Evolutionary conservation across 2,113 vertebrate genomes (phyloP), one percentile per base, ranked within the genome.

Genomic region (Calypte anna): DNA sequence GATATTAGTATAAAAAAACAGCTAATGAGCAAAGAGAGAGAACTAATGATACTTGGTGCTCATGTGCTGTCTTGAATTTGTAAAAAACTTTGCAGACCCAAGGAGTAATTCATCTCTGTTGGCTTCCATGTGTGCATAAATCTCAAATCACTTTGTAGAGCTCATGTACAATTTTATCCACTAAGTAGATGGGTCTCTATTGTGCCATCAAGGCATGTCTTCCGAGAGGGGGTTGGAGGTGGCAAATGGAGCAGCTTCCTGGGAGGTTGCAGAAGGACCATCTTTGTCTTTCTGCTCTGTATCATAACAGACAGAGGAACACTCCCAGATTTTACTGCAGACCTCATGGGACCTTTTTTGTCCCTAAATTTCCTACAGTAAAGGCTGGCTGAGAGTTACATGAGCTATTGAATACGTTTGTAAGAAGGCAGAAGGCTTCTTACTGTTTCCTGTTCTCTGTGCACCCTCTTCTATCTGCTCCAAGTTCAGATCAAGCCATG

Each of bases 41-140:
- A 87, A 92, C 72, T 53, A 53, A 66, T 58, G 36, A 31, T 58
- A 40, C n/a, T 69, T 55, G 22, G 24, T 68, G 62, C 62, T 87
- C 9, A 14, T 21, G 27, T 62, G 46, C 27, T 82, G n/a, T 83
- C 81, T 89, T 84, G 48, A 21, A 40, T 86, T 88, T 81, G 38
- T 75, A 40, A 88, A 94, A 51, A 36, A 17, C 43, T 76, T 75
- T 74, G 61, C 77, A 73, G 91, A 69, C 21, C 1, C 0, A 0
- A 62, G 36, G 30, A 82, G 74, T 68, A 64, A 85, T 94, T 89
- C 7, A 38, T 79, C 36, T 79, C 48, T 84, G 33, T 69, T 94
- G 86, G 27, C 69, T 84, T 87, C 40, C 66, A 30, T 14, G 50
- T 43, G 31, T 38, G 57, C 4, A 2, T 91, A 85, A 82, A 87